Percentiles rank a stretch among this genome's conserved stretches.
Evolutionary conservation across 1,140 invertebrate genomes (phyloP).

Genomic region (Pachypeltis micranthus): DNA sequence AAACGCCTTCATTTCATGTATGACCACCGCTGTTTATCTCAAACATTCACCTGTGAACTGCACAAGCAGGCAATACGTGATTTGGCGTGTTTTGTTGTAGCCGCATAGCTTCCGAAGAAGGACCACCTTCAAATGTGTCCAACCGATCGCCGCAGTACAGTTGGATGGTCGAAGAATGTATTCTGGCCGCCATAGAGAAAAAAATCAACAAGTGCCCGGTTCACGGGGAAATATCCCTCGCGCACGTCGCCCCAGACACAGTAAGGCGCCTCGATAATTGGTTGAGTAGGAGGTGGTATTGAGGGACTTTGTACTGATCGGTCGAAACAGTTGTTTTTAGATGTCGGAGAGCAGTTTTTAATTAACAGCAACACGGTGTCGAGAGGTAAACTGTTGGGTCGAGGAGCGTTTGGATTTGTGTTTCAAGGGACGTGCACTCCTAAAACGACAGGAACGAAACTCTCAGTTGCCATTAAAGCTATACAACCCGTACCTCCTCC

Average conservation of each 20-base stretch:
- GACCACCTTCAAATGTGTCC: slow-evolving; percentile 42
- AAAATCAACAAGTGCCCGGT: slow-evolving; percentile 56
- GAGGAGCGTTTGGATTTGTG: slow-evolving; percentile 95
- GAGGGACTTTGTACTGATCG: background rate
- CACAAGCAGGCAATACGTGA: too few relatives aligned
- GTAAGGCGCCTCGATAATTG: slow-evolving; percentile 41
- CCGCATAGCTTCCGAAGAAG: slow-evolving; percentile 69
- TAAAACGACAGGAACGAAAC: slow-evolving; percentile 39
- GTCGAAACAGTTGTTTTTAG: slow-evolving; percentile 78
- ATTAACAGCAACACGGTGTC: slow-evolving; percentile 69
- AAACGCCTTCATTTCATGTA: too few relatives aligned
- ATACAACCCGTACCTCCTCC: slow-evolving; percentile 86
- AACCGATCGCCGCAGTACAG: slow-evolving; percentile 38
- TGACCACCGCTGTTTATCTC: too few relatives aligned
- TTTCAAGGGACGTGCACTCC: slow-evolving; percentile 68
- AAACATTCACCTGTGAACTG: too few relatives aligned
- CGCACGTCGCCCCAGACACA: slow-evolving; percentile 71
- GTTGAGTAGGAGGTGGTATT: background rate
- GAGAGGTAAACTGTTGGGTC: slow-evolving; percentile 69
- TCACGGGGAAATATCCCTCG: slow-evolving; percentile 57
- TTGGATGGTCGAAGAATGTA: slow-evolving; percentile 92
- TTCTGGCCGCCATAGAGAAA: slow-evolving; percentile 67
- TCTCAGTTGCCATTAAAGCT: slow-evolving; percentile 89
- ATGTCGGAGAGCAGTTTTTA: slow-evolving; percentile 66
- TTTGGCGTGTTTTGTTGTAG: slow-evolving; percentile 48